Base-by-base conservation (phyloP, 1,140 invertebrate species). In the Euwallacea similis region DNA sequence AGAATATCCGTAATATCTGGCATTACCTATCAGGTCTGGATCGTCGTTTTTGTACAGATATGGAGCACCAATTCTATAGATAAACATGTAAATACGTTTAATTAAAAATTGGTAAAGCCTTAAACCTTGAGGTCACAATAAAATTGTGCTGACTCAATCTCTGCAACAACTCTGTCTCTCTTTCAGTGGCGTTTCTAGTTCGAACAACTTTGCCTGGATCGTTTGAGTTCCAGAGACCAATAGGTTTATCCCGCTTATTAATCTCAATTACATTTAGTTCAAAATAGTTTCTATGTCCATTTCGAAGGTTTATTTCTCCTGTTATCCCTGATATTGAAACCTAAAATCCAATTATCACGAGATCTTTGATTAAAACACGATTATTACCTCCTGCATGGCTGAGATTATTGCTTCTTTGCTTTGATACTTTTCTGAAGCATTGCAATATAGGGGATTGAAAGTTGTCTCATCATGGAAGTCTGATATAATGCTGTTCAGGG, bases 1-100 rank as follows among this genome's bases (percentile, higher is more conserved):
- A 7, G 90, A 89, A 77, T 92, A 95, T 0, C 93, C 93, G 81
- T 93, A 90, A 76, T 88, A 93, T 10, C 86, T 83, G 13, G 84
- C 86, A 75, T 89, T 88, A 80, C 47, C 68, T 84, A 82, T 0
- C 83, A 78, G 9, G 55, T 68, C 44, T 83, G 83, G 13, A 59
- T 80, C 0, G 86, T 82, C 53, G 77, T 79, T 76, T 80, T 86
- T 69, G 84, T 89, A 89, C 6, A 93, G 83, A 81, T 93, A 96
- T 0, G 94, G 94, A 16, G 87, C 86, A 65, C 90, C 91, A 81
- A 93, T 78, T 10, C 87, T 83, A 10, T 85, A 86, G 13, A 6
- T 6, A 50, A 50, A 11, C 10, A 33, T 33, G 21, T 33, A 33
- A 33, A 11, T 11, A 6, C 6, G 1, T 50, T 50, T 50, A 33